Evolutionary conservation across 1,140 invertebrate species (phyloP).

Genomic region (Pantala flavescens): DNA sequence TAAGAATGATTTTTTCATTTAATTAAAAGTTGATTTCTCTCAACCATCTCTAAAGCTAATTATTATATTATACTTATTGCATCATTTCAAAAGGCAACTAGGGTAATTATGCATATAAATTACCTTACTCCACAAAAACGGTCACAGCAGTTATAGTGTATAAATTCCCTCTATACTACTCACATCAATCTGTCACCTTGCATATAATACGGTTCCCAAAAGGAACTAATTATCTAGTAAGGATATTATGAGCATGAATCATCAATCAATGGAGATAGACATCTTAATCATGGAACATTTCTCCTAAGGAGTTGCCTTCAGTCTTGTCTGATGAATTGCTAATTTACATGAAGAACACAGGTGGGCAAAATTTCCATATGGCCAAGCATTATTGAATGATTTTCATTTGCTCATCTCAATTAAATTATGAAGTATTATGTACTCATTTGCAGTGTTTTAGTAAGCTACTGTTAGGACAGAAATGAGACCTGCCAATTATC

Average conservation of each 20-base stretch:
- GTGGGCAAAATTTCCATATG: constrained; percentile 11
- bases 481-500: constrained; percentile 1
- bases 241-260: background rate
- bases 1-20: background rate
- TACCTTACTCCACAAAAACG: constrained; percentile 11
- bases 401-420: background rate
- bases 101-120: constrained; percentile 14
- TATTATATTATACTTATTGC: constrained; percentile 13
- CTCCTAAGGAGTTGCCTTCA: constrained; percentile 9
- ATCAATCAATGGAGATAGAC: background rate
- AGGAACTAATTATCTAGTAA: background rate
- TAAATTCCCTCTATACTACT: background rate
- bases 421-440: background rate
- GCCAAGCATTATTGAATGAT: constrained; percentile 3
- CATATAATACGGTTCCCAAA: background rate
- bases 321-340: constrained; percentile 15
- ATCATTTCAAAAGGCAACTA: constrained; percentile 17
- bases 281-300: background rate
- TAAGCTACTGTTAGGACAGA: background rate
- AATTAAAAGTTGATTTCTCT: background rate
- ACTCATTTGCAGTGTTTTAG: background rate
- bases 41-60: background rate
- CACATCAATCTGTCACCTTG: constrained; percentile 8
- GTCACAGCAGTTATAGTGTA: constrained; percentile 12
- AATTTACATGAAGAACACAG: constrained; percentile 16